These are phyloP conservation scores for Pitangus sulphuratus DNA, from an alignment of 2,797 vertebrate genomes.

Conservation along the genomic window DNA sequence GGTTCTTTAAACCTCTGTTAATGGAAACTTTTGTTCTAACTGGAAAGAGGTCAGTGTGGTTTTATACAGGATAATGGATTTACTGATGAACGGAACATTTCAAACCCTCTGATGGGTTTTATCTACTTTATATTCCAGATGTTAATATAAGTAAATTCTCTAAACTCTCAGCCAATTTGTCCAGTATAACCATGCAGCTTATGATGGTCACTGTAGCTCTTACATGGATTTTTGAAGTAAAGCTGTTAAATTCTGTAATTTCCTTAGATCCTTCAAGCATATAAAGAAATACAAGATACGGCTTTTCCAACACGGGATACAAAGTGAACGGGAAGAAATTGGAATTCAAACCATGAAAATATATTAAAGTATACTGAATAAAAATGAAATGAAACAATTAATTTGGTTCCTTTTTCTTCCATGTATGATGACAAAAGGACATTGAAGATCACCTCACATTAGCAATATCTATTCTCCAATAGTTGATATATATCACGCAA, in stretches of 20 bases:
- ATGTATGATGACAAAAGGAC: constrained; percentile 3
- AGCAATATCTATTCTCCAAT: not conserved
- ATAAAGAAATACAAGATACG: constrained; percentile 51
- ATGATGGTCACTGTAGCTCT: constrained; percentile 21
- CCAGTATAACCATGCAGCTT: constrained; percentile 10
- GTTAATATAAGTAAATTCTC: constrained; percentile 65
- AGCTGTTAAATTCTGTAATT: constrained; percentile 67
- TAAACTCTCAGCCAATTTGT: constrained; percentile 53
- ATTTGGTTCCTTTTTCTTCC: constrained; percentile 20
- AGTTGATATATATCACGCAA: not conserved
- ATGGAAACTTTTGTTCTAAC: constrained; percentile 53
- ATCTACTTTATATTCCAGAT: constrained; percentile 64
- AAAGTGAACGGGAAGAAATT: constrained; percentile 39
- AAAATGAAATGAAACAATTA: constrained; percentile 60
- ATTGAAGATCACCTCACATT: constrained; percentile 2
- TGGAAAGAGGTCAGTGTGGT: constrained; percentile 19
- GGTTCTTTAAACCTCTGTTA: constrained; percentile 49
- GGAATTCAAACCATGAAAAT: constrained; percentile 60
- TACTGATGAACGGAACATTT: constrained; percentile 50
- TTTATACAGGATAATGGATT: constrained; percentile 52
- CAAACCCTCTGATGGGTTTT: constrained; percentile 35
- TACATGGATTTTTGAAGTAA: constrained; percentile 53
- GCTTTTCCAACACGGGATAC: not conserved
- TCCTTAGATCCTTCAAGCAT: constrained; percentile 36
- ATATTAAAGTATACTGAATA: constrained; percentile 31